A percentile compares a stretch with the other conserved stretches of the same genome.
Conservation (phyloP, 2,113 vertebrate species). For the Prietella phreatophila region DNA sequence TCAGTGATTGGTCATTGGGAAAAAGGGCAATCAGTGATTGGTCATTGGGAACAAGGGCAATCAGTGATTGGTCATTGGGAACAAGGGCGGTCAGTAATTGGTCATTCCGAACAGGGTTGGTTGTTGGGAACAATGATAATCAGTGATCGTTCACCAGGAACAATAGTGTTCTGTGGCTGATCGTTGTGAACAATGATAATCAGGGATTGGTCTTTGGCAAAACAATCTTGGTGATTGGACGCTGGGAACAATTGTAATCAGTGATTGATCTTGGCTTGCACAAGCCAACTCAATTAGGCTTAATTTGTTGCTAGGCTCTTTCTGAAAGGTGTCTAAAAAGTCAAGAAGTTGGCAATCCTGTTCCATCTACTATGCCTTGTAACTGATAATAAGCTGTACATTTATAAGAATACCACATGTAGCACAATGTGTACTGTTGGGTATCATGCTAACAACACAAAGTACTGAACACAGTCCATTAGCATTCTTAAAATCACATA, state of each 20-base stretch:
- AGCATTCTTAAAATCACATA: not conserved
- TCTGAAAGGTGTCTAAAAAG: not conserved
- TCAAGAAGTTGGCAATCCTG: not conserved
- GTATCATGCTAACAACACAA: not conserved
- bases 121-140: not conserved
- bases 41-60: not conserved
- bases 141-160: not conserved
- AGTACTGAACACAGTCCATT: not conserved
- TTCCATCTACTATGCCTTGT: not conserved
- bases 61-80: not conserved
- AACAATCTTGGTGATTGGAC: not conserved
- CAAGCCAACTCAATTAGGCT: not conserved
- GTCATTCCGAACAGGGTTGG: too few species aligned
- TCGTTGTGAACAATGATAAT: not conserved
- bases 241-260: not conserved
- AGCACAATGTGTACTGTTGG: not conserved
- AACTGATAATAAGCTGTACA: not conserved
- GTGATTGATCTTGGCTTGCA: not conserved
- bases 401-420: not conserved
- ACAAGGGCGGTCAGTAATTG: not conserved
- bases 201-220: not conserved
- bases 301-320: not conserved
- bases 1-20: not conserved
- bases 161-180: not conserved
- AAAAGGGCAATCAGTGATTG: not conserved